Conservation (phyloP, 2,797 vertebrate species). For the Macroramphosus scolopax region DNA sequence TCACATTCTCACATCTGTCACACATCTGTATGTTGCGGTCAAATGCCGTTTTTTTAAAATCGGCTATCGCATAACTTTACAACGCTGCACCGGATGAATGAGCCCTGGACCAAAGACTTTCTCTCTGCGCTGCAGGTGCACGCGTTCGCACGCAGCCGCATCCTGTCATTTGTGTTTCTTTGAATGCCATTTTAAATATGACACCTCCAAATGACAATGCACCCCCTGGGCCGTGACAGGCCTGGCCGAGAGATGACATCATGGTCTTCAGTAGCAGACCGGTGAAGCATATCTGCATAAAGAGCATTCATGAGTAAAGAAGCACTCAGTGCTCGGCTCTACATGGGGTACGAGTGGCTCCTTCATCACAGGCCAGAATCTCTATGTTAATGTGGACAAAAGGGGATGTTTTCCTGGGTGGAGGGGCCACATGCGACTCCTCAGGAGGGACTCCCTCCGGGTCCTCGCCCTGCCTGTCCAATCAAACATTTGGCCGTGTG, state of each 20-base stretch:
- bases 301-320: conserved; percentile 36
- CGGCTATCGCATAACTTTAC: no score
- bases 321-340: no score
- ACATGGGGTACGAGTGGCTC: conserved; percentile 18
- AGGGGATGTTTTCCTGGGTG: conserved; percentile 3
- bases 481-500: conserved; percentile 68
- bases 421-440: no score
- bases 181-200: conserved; percentile 65
- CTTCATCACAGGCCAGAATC: conserved; percentile 35
- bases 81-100: no score
- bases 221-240: conserved; percentile 60
- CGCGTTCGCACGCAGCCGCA: conserved; percentile 42
- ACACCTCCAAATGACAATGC: conserved; percentile 61
- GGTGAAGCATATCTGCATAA: conserved; percentile 49
- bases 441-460: conserved; percentile 43
- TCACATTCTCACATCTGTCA: no score
- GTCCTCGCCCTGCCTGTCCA: conserved; percentile 55
- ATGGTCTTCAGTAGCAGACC: conserved; percentile 55
- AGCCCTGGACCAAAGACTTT: no score
- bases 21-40: no score
- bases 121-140: conserved; percentile 59
- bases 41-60: no score
- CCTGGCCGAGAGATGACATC: conserved; percentile 63
- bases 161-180: conserved; percentile 59
- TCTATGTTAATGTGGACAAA: conserved; percentile 39